Evolutionary conservation across 2,113 vertebrate genomes (phyloP).

Genomic region (Cavia aperea): DNA sequence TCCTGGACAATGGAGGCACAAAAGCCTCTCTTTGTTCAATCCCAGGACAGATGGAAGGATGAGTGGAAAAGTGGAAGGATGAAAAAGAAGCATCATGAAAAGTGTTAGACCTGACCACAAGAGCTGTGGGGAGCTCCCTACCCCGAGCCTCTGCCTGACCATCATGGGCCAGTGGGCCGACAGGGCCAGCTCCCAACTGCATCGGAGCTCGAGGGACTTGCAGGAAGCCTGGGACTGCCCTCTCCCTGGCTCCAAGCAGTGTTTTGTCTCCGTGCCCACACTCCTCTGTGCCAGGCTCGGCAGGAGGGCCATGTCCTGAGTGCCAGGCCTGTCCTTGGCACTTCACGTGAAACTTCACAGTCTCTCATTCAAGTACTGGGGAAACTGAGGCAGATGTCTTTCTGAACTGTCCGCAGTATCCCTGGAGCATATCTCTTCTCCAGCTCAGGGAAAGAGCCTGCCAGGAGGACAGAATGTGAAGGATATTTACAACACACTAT

Average conservation of each 20-base stretch:
- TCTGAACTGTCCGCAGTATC: not conserved
- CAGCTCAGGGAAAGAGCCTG: not conserved
- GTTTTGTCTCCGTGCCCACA: not conserved
- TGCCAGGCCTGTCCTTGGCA: not conserved
- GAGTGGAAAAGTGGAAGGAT: not conserved
- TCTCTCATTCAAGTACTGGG: not conserved
- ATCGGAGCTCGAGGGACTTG: not conserved
- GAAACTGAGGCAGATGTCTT: not conserved
- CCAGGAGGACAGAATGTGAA: not conserved
- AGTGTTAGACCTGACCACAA: not conserved
- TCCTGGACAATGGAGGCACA: not conserved
- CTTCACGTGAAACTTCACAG: not conserved
- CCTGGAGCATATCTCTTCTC: not conserved
- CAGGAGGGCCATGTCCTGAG: not conserved
- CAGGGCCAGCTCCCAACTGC: not conserved
- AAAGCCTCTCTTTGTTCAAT: not conserved
- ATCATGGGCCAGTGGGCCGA: not conserved
- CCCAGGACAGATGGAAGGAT: not conserved
- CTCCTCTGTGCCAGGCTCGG: not conserved
- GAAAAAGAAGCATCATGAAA: not conserved
- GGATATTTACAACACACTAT: not conserved
- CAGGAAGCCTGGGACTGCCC: not conserved
- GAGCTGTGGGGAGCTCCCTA: fast-evolving
- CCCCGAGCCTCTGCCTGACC: not conserved
- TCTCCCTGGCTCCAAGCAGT: not conserved